Conservation (phyloP, 2,113 vertebrate species). For the Grammomys surdaster region DNA sequence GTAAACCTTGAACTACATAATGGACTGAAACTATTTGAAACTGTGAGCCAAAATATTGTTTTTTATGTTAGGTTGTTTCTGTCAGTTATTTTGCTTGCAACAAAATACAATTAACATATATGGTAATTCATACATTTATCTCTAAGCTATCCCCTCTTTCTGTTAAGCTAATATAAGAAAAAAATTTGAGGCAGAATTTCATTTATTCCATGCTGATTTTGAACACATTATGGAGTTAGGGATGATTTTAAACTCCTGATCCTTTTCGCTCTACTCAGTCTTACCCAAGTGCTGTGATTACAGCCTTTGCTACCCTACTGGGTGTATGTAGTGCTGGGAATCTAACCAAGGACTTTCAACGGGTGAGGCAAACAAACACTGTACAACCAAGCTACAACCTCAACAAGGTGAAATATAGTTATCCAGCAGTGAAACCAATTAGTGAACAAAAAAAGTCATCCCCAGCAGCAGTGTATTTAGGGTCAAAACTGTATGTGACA, state of each 20-base stretch:
- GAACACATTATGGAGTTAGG: neutral
- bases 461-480: neutral
- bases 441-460: neutral
- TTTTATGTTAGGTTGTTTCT: neutral
- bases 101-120: neutral
- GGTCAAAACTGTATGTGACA: neutral
- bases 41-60: neutral
- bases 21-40: too few species aligned
- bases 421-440: neutral
- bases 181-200: neutral
- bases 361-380: neutral
- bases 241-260: neutral
- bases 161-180: neutral
- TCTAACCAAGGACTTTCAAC: neutral
- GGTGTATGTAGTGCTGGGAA: neutral
- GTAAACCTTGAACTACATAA: neutral
- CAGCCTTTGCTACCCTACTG: accelerated
- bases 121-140: neutral
- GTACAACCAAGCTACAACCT: too few species aligned
- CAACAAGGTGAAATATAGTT: neutral
- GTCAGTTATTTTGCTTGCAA: neutral
- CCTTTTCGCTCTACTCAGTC: accelerated
- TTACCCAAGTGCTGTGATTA: neutral
- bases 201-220: neutral
- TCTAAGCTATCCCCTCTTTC: too few species aligned